Evolutionary conservation across 2,113 vertebrate genomes (phyloP).

Genomic region (Anseranas semipalmata): DNA sequence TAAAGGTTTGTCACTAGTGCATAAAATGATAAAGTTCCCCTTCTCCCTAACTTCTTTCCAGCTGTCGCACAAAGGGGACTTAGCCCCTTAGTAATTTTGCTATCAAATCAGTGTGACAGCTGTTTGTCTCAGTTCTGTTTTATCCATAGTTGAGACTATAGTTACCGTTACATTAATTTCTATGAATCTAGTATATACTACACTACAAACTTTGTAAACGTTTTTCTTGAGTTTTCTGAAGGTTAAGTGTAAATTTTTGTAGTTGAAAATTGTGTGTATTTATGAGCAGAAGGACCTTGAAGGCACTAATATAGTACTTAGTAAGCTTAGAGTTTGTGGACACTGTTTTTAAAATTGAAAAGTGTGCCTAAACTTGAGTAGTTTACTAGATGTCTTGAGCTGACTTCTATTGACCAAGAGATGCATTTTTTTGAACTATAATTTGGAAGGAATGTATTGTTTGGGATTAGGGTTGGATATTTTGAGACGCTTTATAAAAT

Average conservation of each 20-base stretch:
- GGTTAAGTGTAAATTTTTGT: not conserved
- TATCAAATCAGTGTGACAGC: not conserved
- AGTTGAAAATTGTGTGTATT: not conserved
- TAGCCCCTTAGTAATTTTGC: constrained; percentile 17
- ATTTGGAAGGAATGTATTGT: not conserved
- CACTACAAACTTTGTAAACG: not conserved
- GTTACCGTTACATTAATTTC: not conserved
- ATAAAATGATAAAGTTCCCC: not conserved
- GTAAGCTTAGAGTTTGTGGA: not conserved
- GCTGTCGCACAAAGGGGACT: not conserved
- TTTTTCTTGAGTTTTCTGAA: not conserved
- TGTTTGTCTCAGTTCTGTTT: constrained; percentile 1
- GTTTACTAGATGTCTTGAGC: not conserved
- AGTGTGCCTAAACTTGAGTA: not conserved
- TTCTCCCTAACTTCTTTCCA: not conserved
- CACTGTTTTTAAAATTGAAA: not conserved
- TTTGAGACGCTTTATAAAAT: not conserved
- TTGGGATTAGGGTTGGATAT: not conserved
- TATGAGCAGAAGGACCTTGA: not conserved
- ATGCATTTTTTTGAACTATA: not conserved
- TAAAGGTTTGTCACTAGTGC: not conserved
- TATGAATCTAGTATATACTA: not conserved
- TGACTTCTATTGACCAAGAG: not conserved
- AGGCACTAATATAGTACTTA: not conserved
- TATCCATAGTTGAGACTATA: not conserved